Conservation (phyloP, 2,113 vertebrate genomes). For the Choloepus hoffmanni region DNA sequence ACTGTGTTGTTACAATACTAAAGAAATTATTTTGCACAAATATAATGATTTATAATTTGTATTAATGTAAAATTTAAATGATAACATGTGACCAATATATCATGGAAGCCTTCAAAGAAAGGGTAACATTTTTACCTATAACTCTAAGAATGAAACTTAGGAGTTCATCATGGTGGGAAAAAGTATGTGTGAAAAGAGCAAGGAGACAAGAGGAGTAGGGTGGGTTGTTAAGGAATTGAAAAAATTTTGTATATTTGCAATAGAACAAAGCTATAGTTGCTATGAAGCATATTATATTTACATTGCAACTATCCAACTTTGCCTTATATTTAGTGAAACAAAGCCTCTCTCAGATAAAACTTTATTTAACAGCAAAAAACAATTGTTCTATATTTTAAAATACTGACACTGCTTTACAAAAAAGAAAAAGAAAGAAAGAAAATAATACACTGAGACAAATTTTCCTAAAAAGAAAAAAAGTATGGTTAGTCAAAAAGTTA, state of each 20-base stretch:
- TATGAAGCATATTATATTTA: conserved; percentile 33
- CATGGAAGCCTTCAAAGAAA: conserved; percentile 27
- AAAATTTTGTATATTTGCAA: neutral
- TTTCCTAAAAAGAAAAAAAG: conserved; percentile 34
- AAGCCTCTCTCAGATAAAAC: conserved; percentile 57
- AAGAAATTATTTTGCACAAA: neutral
- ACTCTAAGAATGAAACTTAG: conserved; percentile 19
- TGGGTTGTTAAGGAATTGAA: neutral
- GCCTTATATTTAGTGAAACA: conserved; percentile 39
- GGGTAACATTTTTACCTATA: neutral
- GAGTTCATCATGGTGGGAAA: neutral
- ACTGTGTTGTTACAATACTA: neutral
- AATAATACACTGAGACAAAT: neutral
- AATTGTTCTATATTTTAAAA: neutral
- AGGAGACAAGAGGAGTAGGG: neutral
- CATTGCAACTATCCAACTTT: neutral
- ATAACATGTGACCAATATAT: conserved; percentile 41
- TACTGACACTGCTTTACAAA: neutral
- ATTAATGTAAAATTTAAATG: conserved; percentile 55
- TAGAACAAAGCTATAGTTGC: neutral
- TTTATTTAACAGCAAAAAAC: conserved; percentile 13
- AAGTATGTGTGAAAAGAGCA: neutral
- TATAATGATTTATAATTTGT: neutral
- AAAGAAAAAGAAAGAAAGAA: neutral
- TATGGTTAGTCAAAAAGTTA: neutral